Percentiles rank a stretch among this genome's conserved stretches.
phyloP scores from a whole-genome alignment of 2,888 invertebrate genomes.

The Notocelia uddmanniana region DNA sequence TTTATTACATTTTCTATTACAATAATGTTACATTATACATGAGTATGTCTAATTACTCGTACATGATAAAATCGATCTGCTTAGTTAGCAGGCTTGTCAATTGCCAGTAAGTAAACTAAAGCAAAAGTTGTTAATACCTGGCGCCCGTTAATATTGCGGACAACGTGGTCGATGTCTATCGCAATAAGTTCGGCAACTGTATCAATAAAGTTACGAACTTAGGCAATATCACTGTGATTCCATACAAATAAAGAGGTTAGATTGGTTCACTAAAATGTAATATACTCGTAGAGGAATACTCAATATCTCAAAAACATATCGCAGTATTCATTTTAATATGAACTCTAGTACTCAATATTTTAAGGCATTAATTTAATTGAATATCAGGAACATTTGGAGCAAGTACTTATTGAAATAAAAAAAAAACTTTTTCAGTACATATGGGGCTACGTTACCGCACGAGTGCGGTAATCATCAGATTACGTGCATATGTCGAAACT shows the following conservation, averaged over 20 bases:
- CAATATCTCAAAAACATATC: neutral
- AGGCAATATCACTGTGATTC: slow-evolving; percentile 79
- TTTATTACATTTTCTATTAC: too few relatives aligned
- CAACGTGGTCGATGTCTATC: slow-evolving; percentile 65
- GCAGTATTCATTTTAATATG: too few relatives aligned
- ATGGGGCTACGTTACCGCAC: too few relatives aligned
- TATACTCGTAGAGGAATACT: neutral
- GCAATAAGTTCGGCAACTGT: slow-evolving; percentile 80
- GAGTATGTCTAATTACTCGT: neutral
- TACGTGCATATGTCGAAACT: too few relatives aligned
- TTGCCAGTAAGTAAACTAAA: neutral
- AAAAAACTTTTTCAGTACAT: too few relatives aligned
- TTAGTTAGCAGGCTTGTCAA: neutral
- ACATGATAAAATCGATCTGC: neutral
- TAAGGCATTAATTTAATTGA: too few relatives aligned
- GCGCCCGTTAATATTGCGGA: slow-evolving; percentile 60
- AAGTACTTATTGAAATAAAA: too few relatives aligned
- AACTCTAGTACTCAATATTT: too few relatives aligned
- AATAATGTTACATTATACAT: too few relatives aligned
- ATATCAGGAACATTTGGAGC: too few relatives aligned
- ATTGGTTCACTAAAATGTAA: neutral
- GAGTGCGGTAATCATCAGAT: too few relatives aligned
- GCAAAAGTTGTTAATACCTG: slow-evolving; percentile 28
- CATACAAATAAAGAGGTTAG: slow-evolving; percentile 55
- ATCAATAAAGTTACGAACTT: slow-evolving; percentile 81